These are phyloP conservation scores for Tachina grossa DNA, from an alignment of 2,888 invertebrate genomes.

Conservation along the genomic window DNA sequence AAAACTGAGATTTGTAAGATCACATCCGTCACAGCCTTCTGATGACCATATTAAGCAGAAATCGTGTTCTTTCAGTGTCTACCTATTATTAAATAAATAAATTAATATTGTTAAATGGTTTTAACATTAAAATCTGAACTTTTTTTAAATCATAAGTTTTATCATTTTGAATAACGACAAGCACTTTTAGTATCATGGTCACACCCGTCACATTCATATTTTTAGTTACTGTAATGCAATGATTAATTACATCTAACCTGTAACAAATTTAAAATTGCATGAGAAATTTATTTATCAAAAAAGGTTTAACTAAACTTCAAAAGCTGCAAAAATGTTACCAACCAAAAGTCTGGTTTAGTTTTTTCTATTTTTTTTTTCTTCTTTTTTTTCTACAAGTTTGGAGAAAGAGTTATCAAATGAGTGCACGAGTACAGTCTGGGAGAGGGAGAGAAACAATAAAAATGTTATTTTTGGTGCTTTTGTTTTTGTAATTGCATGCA, in stretches of 20 bases:
- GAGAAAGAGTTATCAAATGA: conserved; percentile 3
- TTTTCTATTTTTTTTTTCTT: background rate
- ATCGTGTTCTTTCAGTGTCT: too few relatives aligned
- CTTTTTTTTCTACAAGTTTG: background rate
- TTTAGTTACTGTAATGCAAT: background rate
- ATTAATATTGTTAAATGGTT: too few relatives aligned
- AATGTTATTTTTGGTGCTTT: background rate
- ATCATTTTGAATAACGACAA: too few relatives aligned
- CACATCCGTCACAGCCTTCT: too few relatives aligned
- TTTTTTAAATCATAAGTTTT: too few relatives aligned
- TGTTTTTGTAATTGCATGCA: background rate
- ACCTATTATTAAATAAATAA: too few relatives aligned
- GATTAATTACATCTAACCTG: background rate
- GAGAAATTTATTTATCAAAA: conserved; percentile 16
- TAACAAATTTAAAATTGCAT: conserved; percentile 20
- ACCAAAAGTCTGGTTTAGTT: conserved; percentile 18
- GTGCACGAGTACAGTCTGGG: background rate
- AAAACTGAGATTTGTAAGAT: too few relatives aligned
- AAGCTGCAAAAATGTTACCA: conserved; percentile 23
- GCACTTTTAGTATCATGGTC: too few relatives aligned
- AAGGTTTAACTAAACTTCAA: conserved; percentile 12
- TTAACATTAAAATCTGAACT: background rate
- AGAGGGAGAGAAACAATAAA: conserved; percentile 1
- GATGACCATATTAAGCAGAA: too few relatives aligned
- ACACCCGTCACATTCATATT: too few relatives aligned